Conservation (phyloP, 2,888 invertebrate species). For the Branchinecta sandiegonensis region DNA sequence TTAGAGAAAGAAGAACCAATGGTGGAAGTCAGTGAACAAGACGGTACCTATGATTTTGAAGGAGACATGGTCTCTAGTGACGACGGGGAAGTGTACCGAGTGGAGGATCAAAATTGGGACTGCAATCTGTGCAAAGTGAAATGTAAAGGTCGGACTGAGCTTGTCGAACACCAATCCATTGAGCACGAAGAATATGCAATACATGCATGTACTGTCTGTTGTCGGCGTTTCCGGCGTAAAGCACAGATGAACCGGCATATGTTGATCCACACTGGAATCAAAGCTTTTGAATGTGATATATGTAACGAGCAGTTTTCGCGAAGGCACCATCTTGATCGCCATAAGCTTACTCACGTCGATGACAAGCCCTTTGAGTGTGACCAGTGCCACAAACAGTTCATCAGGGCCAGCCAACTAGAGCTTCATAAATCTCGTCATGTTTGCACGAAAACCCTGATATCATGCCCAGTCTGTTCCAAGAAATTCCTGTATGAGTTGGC, state of each 20-base stretch:
- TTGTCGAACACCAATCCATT: background rate
- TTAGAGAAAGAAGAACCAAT: background rate
- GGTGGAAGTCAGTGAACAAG: background rate
- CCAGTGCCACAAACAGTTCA: background rate
- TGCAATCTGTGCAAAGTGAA: conserved; percentile 9
- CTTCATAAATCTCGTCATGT: background rate
- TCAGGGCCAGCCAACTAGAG: background rate
- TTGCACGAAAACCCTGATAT: background rate
- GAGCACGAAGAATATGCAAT: conserved; percentile 5
- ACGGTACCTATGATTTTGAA: background rate
- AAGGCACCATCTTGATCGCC: conserved; percentile 1
- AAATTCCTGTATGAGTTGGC: conserved; percentile 5
- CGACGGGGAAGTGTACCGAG: background rate
- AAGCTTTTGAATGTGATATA: background rate
- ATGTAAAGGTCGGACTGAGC: background rate
- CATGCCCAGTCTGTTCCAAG: background rate
- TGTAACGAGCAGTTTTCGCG: background rate
- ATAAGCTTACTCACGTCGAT: background rate
- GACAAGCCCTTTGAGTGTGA: background rate
- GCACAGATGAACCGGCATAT: background rate
- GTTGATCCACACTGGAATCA: background rate
- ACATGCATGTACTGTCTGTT: background rate
- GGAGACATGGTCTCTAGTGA: background rate
- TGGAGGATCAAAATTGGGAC: background rate
- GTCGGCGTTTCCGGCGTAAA: background rate